Evolutionary conservation across 2,888 invertebrate genomes (phyloP).

Genomic region (Cordilura impudica): DNA sequence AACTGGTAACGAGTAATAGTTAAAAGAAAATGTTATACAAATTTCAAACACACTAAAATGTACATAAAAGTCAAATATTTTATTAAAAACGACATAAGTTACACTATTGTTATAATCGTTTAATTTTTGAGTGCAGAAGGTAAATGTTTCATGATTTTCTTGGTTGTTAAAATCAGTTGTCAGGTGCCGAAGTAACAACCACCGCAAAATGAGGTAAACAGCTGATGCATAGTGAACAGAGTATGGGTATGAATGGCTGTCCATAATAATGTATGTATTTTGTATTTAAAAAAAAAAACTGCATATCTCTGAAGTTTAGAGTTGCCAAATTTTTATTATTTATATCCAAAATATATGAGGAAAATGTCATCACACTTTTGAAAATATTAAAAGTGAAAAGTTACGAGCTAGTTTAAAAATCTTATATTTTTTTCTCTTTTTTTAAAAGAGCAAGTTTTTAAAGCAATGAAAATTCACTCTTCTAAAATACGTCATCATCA

Average conservation of each 20-base stretch:
- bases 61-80: conserved; percentile 26
- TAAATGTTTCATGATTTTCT: conserved; percentile 28
- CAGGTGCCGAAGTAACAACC: conserved; percentile 46
- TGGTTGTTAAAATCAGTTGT: background rate
- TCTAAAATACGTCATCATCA: too few species aligned
- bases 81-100: background rate
- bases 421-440: too few species aligned
- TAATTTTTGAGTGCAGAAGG: background rate
- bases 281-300: conserved; percentile 40
- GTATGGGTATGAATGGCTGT: background rate
- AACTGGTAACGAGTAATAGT: background rate
- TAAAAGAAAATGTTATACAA: conserved; percentile 9
- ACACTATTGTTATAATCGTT: background rate
- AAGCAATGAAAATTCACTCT: too few species aligned
- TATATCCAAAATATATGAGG: too few species aligned
- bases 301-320: conserved; percentile 25
- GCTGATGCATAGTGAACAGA: conserved; percentile 46
- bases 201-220: conserved; percentile 44
- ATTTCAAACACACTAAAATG: conserved; percentile 1
- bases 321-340: conserved; percentile 42
- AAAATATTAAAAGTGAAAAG: too few species aligned
- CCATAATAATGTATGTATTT: background rate
- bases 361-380: too few species aligned
- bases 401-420: too few species aligned
- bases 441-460: too few species aligned